Base-by-base conservation (phyloP, 2,113 vertebrate species). In the Ammospiza caudacuta region DNA sequence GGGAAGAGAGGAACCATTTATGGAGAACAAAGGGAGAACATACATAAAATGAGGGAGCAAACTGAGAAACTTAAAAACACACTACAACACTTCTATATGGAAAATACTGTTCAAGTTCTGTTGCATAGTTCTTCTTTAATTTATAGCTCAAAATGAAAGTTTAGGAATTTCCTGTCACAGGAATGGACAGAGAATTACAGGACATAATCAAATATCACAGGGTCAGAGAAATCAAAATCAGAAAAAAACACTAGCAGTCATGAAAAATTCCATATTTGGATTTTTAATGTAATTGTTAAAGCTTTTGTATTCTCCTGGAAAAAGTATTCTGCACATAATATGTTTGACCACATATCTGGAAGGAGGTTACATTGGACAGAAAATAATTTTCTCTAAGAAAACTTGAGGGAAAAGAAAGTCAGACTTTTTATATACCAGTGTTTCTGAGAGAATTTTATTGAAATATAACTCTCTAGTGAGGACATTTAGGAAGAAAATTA, bases 281-380 rank as follows among this genome's bases (percentile, higher is more conserved):
- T 35, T 66, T 83, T 85, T 81, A 33, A 54, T 15, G 19, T 22
- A 9, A 41, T 27, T 41, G 3, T 31, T 67, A 28, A 49, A 64
- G 52, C 28, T 6, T 6, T 24, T 12, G 6, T 16, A 33, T 85
- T 88, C 61, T 90, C 22, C 23, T 23, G 23, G 31, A 58, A 77
- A 89, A 64, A 21, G 29, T 33, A 23, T 29, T 27, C 14, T 76
- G 9, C 20, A n/a, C 3, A 5, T 17, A 55, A 33, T 1, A 7
- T 24, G 2, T 21, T 52, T 81, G 49, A 46, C 4, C 15, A 19
- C 6, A 27, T 0, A 0, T 11, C 2, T 24, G 6, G 31, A 52
- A 77, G 12, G 28, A 87, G 16, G 3, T 31, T 66, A 2, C 20
- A 25, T 8, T 73, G 28, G 23, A 47, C 7, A 73, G 19, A 59